Evolutionary conservation across 2,888 invertebrate species (phyloP).

Genomic region (Cistogaster globosa): DNA sequence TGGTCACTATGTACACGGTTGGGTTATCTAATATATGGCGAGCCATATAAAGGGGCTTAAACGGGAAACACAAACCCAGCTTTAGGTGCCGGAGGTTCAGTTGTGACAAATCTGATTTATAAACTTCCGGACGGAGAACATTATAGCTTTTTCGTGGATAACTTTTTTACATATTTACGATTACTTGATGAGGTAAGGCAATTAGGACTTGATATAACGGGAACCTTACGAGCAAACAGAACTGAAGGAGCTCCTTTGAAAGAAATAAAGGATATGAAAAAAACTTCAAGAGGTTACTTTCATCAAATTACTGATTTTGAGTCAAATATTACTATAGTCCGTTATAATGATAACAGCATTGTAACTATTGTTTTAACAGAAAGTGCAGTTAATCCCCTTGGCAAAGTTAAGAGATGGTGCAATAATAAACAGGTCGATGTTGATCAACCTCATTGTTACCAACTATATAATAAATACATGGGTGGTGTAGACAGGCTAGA

Average conservation of each 20-base stretch:
- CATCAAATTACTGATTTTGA: slow-evolving; percentile 12
- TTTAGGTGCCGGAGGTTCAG: no score
- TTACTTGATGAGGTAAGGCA: slow-evolving; percentile 10
- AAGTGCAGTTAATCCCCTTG: neutral
- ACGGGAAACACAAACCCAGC: slow-evolving; percentile 10
- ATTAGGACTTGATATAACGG: neutral
- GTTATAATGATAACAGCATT: slow-evolving; percentile 20
- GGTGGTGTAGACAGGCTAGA: no score
- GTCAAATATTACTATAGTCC: neutral
- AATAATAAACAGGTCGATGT: neutral
- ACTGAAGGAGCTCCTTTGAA: no score
- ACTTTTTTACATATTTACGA: slow-evolving; percentile 6
- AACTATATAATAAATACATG: no score
- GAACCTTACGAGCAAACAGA: slow-evolving; percentile 15
- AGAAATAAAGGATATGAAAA: slow-evolving; percentile 2
- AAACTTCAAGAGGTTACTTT: slow-evolving; percentile 4
- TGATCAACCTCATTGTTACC: no score
- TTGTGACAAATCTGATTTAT: slow-evolving; percentile 11
- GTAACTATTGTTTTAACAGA: slow-evolving; percentile 4
- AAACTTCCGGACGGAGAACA: slow-evolving; percentile 13
- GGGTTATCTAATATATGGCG: slow-evolving; percentile 9
- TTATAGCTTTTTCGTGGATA: slow-evolving; percentile 1
- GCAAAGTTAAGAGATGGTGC: slow-evolving; percentile 5
- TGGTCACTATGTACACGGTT: slow-evolving; percentile 17
- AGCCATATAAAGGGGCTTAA: slow-evolving; percentile 16